Conservation (phyloP, 1,140 invertebrate genomes). For the Liolophura sinensis region DNA sequence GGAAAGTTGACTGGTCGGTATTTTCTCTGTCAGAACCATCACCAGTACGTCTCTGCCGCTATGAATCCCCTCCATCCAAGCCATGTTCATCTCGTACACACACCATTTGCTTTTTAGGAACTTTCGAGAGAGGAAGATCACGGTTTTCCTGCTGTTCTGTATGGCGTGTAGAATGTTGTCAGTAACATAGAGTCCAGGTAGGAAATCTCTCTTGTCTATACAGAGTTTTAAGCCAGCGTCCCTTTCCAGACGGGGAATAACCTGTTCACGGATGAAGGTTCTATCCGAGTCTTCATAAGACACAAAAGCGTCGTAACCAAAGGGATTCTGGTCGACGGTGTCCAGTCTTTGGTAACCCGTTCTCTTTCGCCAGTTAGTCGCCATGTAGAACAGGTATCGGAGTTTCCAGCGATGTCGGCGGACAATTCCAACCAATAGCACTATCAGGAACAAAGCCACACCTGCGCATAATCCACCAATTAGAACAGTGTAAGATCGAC, state of each 20-base stretch:
- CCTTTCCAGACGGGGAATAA: constrained; percentile 20
- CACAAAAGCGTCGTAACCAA: constrained; percentile 31
- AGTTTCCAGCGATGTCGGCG: constrained; percentile 23
- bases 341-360: neutral
- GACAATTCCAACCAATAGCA: no score
- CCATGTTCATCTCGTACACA: constrained; percentile 67
- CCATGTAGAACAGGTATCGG: constrained; percentile 18
- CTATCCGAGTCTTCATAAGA: constrained; percentile 27
- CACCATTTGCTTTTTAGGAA: constrained; percentile 72
- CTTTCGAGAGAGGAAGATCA: constrained; percentile 67
- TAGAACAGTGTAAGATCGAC: neutral
- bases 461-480: neutral
- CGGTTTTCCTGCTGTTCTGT: constrained; percentile 65
- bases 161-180: constrained; percentile 68
- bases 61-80: constrained; percentile 32
- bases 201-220: constrained; percentile 39
- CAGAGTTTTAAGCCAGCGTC: constrained; percentile 21
- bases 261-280: constrained; percentile 17
- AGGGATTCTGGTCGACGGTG: constrained; percentile 5
- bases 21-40: constrained; percentile 26
- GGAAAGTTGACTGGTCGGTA: constrained; percentile 14
- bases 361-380: constrained; percentile 9
- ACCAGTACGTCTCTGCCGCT: constrained; percentile 27
- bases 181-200: constrained; percentile 58
- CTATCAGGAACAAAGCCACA: no score